Evolutionary conservation across 2,113 vertebrate species (phyloP), one percentile per base, ranked within the genome.

Genomic region (Uropsilus gracilis): DNA sequence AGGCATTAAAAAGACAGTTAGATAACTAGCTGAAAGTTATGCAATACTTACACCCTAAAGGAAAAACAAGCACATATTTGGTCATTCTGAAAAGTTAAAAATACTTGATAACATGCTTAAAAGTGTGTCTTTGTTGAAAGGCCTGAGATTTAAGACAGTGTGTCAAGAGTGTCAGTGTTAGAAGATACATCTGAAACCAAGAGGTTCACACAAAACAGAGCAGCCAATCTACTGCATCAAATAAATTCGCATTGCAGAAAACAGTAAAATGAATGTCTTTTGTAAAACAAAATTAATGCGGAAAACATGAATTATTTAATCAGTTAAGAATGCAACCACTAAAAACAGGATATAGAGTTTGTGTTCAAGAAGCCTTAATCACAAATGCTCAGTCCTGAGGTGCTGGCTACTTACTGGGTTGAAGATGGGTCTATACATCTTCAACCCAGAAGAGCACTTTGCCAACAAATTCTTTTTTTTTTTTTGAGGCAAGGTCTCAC

Each of bases 11-110:
- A 75, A 50, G 34, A 55, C 5, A 48, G 10, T 68, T 81, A 32
- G 8, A 22, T 73, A 59, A 85, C 86, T 88, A 88, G 6, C 26
- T 91, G 72, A 71, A 87, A 87, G 71, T 8, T 37, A 55, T 50
- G 26, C 22, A 64, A 13, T 64, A 30, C 24, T 22, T 63, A 78
- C 61, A 59, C 22, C 50, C 30, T 81, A 68, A 73, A 77, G 32
- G 22, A 76, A 71, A 89, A 86, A 53, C 61, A 94, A 82, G 32
- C 44, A 22, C 46, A 94, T 20, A 86, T 50, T 24, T 63, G 32
- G 75, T 76, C 26, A 82, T 48, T 81, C 42, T 93, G 75, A 75
- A 59, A 87, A 80, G 34, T 73, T 94, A 91, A 5, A 64, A 75
- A 86, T 34, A 86, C 26, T 16, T 94, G 46, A 66, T 53, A 59